A percentile compares a stretch with the other conserved stretches of the same genome.
Evolutionary conservation across 1,140 invertebrate genomes (phyloP).

Genomic region (Limonius californicus): DNA sequence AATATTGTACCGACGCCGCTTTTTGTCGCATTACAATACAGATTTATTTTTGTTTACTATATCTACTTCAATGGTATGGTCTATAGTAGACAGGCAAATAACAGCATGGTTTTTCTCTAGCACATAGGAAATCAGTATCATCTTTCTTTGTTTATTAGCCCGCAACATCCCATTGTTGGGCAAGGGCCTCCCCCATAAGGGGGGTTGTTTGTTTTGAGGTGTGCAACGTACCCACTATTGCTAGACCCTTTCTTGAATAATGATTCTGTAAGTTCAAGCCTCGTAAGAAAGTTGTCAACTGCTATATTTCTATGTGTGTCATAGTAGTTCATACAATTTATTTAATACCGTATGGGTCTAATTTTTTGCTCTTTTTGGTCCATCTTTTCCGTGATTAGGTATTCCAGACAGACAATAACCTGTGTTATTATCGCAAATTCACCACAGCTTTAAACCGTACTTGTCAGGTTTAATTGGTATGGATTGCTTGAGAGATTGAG

Average conservation of each 20-base stretch:
- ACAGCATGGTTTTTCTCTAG: too few relatives aligned
- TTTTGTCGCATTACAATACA: too few relatives aligned
- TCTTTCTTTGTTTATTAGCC: too few relatives aligned
- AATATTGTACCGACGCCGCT: too few relatives aligned
- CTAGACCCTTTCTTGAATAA: not conserved
- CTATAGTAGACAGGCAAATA: not conserved
- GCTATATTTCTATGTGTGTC: slow-evolving; percentile 12
- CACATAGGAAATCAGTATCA: too few relatives aligned
- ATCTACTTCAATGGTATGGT: not conserved
- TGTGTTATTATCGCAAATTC: slow-evolving; percentile 18
- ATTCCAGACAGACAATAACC: not conserved
- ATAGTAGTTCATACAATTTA: slow-evolving; percentile 20
- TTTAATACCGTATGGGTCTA: not conserved
- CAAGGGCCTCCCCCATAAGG: too few relatives aligned
- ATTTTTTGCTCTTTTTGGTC: not conserved
- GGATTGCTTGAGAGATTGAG: slow-evolving; percentile 17
- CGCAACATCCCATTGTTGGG: too few relatives aligned
- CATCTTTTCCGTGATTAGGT: not conserved
- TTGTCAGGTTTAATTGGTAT: slow-evolving; percentile 47
- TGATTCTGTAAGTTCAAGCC: slow-evolving; percentile 7
- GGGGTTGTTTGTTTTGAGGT: too few relatives aligned
- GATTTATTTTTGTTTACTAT: too few relatives aligned
- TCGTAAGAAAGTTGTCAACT: slow-evolving; percentile 23
- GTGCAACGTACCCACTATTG: too few relatives aligned
- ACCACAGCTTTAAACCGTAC: slow-evolving; percentile 46